A percentile compares a stretch with the other conserved stretches of the same genome.
Conservation (phyloP, 2,113 vertebrate genomes). For the Phainopepla nitens region DNA sequence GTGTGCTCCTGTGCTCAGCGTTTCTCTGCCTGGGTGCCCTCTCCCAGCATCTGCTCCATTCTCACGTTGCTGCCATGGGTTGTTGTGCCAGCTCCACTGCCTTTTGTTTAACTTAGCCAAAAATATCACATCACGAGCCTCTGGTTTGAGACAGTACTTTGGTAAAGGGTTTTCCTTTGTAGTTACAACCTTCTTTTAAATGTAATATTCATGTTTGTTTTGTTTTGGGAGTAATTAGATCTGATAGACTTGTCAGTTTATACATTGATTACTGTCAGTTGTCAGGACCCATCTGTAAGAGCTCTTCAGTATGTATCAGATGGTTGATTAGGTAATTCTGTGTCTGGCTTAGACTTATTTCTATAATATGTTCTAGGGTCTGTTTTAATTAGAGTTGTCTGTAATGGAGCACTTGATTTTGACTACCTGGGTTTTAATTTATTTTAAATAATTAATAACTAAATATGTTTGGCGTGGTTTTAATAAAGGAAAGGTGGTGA, state of each 20-base stretch:
- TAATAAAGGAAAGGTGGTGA: background rate
- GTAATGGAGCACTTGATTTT: background rate
- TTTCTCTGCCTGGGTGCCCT: background rate
- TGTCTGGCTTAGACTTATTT: background rate
- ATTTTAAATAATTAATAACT: background rate
- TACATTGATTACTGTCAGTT: background rate
- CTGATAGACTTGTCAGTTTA: background rate
- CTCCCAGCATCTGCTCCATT: constrained; percentile 7
- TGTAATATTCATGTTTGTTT: background rate
- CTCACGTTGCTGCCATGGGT: background rate
- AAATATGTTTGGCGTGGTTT: background rate
- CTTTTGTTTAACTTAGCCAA: background rate
- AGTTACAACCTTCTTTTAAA: background rate
- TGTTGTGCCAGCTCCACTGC: background rate
- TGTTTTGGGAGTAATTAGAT: background rate
- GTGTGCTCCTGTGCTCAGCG: background rate
- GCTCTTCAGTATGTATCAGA: background rate
- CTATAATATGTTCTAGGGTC: background rate
- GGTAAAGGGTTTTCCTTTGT: background rate
- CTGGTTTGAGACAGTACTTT: background rate
- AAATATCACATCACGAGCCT: background rate
- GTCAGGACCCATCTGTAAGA: background rate
- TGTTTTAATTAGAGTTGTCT: background rate
- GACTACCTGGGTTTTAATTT: background rate
- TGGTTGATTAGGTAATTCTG: background rate